These are phyloP conservation scores for Enteromius trimaculatus DNA, from an alignment of 2,797 vertebrate species.

Conservation along the genomic window DNA sequence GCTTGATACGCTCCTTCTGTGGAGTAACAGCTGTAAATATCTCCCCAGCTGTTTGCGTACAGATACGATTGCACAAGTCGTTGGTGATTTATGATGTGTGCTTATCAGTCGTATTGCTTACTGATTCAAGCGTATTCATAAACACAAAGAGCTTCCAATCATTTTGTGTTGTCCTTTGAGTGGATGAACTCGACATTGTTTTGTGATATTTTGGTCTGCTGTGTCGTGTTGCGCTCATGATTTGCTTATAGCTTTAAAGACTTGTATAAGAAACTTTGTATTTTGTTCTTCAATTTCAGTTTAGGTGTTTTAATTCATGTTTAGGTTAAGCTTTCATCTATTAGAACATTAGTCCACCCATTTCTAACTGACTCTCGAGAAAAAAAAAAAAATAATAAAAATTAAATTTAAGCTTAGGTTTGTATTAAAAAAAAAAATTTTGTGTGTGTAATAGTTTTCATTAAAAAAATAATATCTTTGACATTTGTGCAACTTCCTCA, in stretches of 20 bases:
- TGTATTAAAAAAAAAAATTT: no score
- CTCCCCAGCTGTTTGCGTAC: constrained; percentile 1
- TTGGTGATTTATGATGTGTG: neutral
- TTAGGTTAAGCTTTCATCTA: neutral
- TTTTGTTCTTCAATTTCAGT: neutral
- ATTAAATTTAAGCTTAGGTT: no score
- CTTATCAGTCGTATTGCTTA: neutral
- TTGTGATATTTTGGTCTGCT: neutral
- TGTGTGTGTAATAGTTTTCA: neutral
- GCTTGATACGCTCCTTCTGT: constrained; percentile 60
- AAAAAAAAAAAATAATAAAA: neutral
- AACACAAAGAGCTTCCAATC: neutral
- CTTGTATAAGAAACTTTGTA: neutral
- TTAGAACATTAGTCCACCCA: neutral
- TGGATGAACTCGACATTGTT: neutral
- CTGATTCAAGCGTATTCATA: neutral
- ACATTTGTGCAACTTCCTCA: neutral
- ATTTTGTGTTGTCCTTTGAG: neutral
- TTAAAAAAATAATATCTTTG: neutral
- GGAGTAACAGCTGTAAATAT: constrained; percentile 37
- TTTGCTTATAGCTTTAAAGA: neutral
- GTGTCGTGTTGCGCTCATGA: neutral
- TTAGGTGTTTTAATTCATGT: neutral
- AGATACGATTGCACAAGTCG: neutral
- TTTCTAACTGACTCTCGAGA: neutral